These are phyloP conservation scores for Gallinago solitaria DNA, from an alignment of 2,797 vertebrate species.

Conservation along the genomic window DNA sequence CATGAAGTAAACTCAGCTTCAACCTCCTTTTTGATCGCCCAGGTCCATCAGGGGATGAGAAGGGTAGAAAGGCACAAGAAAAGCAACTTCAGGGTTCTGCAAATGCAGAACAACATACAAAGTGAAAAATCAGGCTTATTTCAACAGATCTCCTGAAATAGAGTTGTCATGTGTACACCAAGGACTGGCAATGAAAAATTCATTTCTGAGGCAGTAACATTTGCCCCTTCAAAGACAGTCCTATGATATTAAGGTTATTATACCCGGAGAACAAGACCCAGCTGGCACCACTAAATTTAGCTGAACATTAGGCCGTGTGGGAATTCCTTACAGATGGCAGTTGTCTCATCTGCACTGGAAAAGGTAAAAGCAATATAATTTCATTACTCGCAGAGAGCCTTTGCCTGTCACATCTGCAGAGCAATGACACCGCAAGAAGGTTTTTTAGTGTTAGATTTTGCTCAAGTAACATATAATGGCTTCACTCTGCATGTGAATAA, in stretches of 20 bases:
- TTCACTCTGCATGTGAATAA: not conserved
- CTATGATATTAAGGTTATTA: constrained; percentile 45
- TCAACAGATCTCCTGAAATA: not conserved
- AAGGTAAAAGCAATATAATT: constrained; percentile 47
- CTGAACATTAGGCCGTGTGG: not conserved
- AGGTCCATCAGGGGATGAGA: not conserved
- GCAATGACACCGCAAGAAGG: not conserved
- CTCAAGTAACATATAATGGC: not conserved
- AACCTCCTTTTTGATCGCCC: not conserved
- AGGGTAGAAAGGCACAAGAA: not conserved
- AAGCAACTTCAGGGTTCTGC: not conserved
- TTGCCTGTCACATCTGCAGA: not conserved
- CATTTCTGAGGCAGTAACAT: not conserved
- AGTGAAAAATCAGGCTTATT: not conserved
- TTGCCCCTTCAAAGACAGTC: constrained; percentile 12
- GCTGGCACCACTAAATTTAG: constrained; percentile 37
- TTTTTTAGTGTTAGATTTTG: not conserved
- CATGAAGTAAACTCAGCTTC: not conserved
- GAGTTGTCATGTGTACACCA: not conserved
- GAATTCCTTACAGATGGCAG: constrained; percentile 38
- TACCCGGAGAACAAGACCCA: constrained; percentile 20
- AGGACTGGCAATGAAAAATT: not conserved
- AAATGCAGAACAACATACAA: not conserved
- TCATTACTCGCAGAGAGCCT: not conserved
- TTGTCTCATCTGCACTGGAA: not conserved